Percentiles rank a stretch among this genome's conserved stretches.
phyloP scores from a whole-genome alignment of 2,113 vertebrate genomes.

The Odobenus rosmarus region DNA sequence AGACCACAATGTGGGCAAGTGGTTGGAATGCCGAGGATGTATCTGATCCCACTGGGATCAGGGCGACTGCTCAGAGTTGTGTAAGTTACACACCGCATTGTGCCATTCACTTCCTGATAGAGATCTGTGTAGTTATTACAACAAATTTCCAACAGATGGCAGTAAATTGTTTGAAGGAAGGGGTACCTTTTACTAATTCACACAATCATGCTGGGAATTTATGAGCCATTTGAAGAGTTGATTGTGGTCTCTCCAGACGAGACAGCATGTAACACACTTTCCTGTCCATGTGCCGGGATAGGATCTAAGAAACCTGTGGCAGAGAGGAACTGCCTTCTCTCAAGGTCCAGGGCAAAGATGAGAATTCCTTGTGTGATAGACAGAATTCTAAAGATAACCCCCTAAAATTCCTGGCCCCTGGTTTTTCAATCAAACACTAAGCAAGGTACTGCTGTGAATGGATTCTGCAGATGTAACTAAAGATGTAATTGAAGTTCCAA shows the following conservation, averaged over 20 bases:
- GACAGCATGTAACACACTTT: background rate
- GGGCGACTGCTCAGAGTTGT: background rate
- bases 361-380: background rate
- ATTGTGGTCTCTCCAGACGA: background rate
- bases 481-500: background rate
- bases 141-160: slow-evolving; percentile 5
- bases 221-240: background rate
- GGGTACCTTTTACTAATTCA: background rate
- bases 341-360: background rate
- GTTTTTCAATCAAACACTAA: background rate
- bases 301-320: background rate
- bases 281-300: background rate
- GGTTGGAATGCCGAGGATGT: background rate
- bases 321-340: background rate
- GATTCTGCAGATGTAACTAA: background rate
- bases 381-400: background rate
- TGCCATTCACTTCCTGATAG: background rate
- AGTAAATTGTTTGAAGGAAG: background rate
- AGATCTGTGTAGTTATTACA: background rate
- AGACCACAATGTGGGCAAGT: background rate
- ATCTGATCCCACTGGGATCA: background rate
- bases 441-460: background rate
- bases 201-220: background rate
- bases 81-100: too few relatives aligned
- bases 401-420: background rate